A percentile compares a stretch with the other conserved stretches of the same genome.
phyloP scores from a whole-genome alignment of 2,888 invertebrate species.

The Panopea generosa region DNA sequence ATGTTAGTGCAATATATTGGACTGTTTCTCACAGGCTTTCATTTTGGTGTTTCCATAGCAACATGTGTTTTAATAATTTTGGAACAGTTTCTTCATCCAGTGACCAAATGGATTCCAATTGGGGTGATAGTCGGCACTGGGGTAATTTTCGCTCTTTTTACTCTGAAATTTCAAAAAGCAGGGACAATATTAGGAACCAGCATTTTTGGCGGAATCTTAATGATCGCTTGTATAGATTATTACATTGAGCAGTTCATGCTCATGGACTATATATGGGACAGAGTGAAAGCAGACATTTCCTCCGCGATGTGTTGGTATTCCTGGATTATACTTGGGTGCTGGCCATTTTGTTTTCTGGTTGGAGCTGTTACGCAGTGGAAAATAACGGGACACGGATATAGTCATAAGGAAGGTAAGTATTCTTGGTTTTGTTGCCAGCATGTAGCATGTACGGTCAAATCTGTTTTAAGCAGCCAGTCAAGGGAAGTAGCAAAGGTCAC shows the following conservation, averaged over 20 bases:
- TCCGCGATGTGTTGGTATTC: slow-evolving; percentile 90
- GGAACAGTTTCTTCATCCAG: slow-evolving; percentile 87
- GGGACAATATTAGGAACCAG: slow-evolving; percentile 91
- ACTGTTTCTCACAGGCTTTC: slow-evolving; percentile 92
- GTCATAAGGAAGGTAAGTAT: slow-evolving; percentile 85
- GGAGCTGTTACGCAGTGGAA: slow-evolving; percentile 90
- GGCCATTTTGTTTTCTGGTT: slow-evolving; percentile 90
- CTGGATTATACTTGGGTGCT: slow-evolving; percentile 91
- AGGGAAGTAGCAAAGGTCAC: too few species aligned
- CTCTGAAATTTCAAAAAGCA: slow-evolving; percentile 91
- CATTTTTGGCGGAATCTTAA: slow-evolving; percentile 91
- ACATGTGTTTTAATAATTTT: slow-evolving; percentile 80
- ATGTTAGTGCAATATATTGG: slow-evolving; percentile 94
- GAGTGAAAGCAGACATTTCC: slow-evolving; percentile 86
- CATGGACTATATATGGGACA: slow-evolving; percentile 90
- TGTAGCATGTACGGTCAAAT: too few species aligned
- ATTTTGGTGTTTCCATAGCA: slow-evolving; percentile 88
- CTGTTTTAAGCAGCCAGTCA: too few species aligned
- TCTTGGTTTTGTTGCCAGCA: too few species aligned
- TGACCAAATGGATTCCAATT: slow-evolving; percentile 90
- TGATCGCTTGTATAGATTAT: slow-evolving; percentile 90
- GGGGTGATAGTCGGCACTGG: slow-evolving; percentile 90
- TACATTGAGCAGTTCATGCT: slow-evolving; percentile 90
- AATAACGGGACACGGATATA: slow-evolving; percentile 88
- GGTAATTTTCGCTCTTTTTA: slow-evolving; percentile 90